Conservation (phyloP, 2,113 vertebrate genomes). For the Castor canadensis region DNA sequence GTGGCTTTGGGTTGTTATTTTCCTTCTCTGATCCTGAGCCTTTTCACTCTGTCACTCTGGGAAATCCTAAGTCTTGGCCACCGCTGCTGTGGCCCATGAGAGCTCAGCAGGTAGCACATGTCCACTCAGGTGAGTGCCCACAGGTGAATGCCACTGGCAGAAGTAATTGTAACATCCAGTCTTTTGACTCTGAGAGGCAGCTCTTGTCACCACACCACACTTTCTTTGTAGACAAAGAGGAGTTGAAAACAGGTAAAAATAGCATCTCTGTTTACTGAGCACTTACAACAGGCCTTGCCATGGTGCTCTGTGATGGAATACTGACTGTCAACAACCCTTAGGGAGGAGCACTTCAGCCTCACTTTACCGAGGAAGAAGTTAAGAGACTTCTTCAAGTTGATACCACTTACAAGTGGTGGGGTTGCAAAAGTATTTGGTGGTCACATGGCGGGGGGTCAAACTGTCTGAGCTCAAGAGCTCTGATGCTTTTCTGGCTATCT, state of each 20-base stretch:
- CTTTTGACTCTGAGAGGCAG: background rate
- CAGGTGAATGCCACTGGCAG: too few species aligned
- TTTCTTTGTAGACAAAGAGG: background rate
- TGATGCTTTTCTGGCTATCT: background rate
- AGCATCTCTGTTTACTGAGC: too few species aligned
- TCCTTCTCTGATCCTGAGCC: background rate
- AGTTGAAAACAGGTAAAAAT: background rate
- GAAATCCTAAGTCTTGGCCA: background rate
- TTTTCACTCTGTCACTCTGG: background rate
- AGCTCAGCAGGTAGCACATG: too few species aligned
- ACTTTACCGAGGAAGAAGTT: background rate
- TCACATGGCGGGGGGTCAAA: background rate
- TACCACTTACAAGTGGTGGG: background rate
- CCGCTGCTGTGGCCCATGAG: too few species aligned
- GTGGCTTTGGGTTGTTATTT: background rate
- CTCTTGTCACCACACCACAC: too few species aligned
- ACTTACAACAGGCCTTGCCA: accelerated
- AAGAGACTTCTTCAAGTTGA: too few species aligned
- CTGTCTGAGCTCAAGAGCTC: background rate
- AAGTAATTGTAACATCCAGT: background rate
- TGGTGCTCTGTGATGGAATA: background rate
- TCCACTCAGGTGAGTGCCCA: background rate
- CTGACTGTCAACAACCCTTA: too few species aligned
- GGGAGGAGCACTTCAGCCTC: too few species aligned
- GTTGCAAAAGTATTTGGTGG: background rate